A percentile compares a stretch with the other conserved stretches of the same genome.
phyloP scores from a whole-genome alignment of 2,797 vertebrate species.

The Darevskia mixta region DNA sequence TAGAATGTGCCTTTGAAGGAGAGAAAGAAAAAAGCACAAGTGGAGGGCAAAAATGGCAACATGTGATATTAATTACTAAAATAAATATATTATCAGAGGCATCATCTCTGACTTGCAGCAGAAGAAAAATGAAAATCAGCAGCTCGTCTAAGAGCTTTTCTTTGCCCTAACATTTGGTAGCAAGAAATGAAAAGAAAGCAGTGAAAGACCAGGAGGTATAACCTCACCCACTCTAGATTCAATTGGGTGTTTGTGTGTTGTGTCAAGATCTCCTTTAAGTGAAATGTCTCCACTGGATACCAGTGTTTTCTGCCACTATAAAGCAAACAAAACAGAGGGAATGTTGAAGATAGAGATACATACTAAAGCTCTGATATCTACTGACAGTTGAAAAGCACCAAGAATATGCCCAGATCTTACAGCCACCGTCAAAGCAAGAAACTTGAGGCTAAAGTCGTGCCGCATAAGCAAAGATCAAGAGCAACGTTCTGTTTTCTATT shows the following conservation, averaged over 20 bases:
- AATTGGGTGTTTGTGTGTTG: not conserved
- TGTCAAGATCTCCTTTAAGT: not conserved
- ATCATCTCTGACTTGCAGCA: constrained; percentile 75
- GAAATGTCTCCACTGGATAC: not conserved
- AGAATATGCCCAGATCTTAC: not conserved
- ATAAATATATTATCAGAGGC: constrained; percentile 70
- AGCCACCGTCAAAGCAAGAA: not conserved
- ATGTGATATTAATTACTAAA: constrained; percentile 73
- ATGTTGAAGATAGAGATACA: rapidly evolving
- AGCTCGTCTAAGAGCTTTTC: constrained; percentile 48
- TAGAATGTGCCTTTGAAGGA: constrained; percentile 37
- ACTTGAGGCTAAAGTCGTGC: not conserved
- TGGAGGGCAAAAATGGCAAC: constrained; percentile 30
- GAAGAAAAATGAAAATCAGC: constrained; percentile 67
- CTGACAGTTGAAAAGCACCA: rapidly evolving
- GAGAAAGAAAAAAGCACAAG: constrained; percentile 45
- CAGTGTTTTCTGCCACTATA: not conserved
- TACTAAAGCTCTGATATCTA: rapidly evolving
- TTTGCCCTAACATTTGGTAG: constrained; percentile 44
- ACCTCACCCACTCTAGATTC: not conserved
- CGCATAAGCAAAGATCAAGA: not conserved
- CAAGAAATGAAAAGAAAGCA: constrained; percentile 32
- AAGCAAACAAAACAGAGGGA: not conserved
- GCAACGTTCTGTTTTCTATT: constrained; percentile 11
- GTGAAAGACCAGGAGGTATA: not conserved